Evolutionary conservation across 2,888 invertebrate genomes (phyloP), one percentile per base, ranked within the genome.

Genomic region (Cosmorhoe ocellata): DNA sequence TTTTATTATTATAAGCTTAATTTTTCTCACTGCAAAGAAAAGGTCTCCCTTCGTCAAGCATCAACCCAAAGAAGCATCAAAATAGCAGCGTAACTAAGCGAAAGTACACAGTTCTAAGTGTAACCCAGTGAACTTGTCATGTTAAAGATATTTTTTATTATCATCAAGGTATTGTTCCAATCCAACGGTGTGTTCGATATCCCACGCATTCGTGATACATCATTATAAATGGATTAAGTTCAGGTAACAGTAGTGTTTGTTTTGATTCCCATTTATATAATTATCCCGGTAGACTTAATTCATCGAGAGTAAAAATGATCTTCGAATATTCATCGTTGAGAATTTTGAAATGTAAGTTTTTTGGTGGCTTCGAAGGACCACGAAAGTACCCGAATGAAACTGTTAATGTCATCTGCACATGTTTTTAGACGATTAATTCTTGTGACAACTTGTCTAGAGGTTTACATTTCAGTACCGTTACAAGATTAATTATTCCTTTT

Each of bases 171-270:
- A 52, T 48, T 52, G 52, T 52, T 47, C 26, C 34, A n/a, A 38
- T 24, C 10, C 47, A 52, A 52, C 52, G 52, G 52, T 36, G 34
- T 27, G 47, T 39, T 43, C 52, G 34, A 52, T 39, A 52, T 52
- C 52, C 52, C 52, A 52, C 52, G 51, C 48, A 12, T 38, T 24
- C 26, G 22, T 40, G 24, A 38, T 9, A 30, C 31, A 36, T 55
- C 51, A 40, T 53, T 53, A 51, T 37, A 46, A 47, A 58, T 58
- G 51, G 47, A 56, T 56, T 51, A 33, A 45, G 56, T 32, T 32
- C 53, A 54, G 58, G 55, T 58, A 51, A 47, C 31, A 50, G 30
- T 24, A 10, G 10, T 13, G 3, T n/a, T 28, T n/a, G 34, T 36
- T 44, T 31, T 22, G 30, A 39, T 30, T 30, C 3, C 28, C 14